phyloP scores from a whole-genome alignment of 2,113 vertebrate genomes.

The Tetrax tetrax region DNA sequence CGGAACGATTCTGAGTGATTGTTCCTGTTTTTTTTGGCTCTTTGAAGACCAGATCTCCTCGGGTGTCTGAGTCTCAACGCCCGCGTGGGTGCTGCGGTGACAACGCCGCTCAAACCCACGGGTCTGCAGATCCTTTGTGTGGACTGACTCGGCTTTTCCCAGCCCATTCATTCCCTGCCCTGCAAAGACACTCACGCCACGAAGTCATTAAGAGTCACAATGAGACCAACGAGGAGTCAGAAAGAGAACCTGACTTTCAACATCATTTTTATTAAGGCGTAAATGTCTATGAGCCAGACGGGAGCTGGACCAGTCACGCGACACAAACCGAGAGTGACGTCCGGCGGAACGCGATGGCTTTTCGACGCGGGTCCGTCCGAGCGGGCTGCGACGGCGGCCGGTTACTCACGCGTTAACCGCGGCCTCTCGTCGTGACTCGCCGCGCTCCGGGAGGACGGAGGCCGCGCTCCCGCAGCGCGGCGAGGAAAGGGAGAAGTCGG shows the following conservation, averaged over 20 bases:
- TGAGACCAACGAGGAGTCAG: not conserved
- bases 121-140: fast-evolving
- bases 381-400: not conserved
- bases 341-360: not conserved
- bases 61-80: not conserved
- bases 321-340: not conserved
- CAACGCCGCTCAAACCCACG: fast-evolving
- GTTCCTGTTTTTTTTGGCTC: not conserved
- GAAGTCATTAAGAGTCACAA: not conserved
- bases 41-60: not conserved
- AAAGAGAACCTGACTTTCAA: not conserved
- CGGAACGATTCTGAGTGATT: fast-evolving
- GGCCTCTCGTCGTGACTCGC: not conserved
- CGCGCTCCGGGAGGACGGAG: not conserved
- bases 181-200: not conserved
- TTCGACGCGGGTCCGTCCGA: not conserved
- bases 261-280: constrained; percentile 70
- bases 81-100: fast-evolving
- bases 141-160: not conserved
- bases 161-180: not conserved
- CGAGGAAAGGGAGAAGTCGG: not conserved
- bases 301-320: constrained; percentile 7
- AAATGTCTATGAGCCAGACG: constrained; percentile 40
- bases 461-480: not conserved
- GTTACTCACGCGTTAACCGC: not conserved